phyloP scores from a whole-genome alignment of 2,797 vertebrate species.

The Pelodytes ibericus region DNA sequence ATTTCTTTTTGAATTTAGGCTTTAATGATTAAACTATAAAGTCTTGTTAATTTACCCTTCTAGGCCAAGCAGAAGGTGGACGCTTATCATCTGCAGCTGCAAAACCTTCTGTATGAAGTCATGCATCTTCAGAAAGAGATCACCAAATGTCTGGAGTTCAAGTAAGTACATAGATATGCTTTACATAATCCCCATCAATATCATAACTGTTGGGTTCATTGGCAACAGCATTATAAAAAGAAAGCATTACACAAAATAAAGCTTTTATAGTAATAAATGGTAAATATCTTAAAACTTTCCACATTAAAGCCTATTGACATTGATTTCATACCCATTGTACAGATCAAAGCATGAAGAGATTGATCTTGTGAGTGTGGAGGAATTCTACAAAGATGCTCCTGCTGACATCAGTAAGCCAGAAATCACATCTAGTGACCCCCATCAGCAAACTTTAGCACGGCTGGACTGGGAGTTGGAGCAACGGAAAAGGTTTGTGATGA shows the following conservation, averaged over 20 bases:
- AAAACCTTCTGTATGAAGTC: conserved; percentile 97
- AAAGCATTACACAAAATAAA: too few species aligned
- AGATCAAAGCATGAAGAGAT: conserved; percentile 98
- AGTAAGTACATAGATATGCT: too few species aligned
- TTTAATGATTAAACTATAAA: too few species aligned
- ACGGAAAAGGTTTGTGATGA: conserved; percentile 85
- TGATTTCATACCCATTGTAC: background rate
- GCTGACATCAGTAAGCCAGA: conserved; percentile 85
- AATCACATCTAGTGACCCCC: conserved; percentile 84
- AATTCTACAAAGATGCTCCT: conserved; percentile 90
- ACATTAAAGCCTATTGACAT: background rate
- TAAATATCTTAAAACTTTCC: too few species aligned
- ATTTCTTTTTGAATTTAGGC: too few species aligned
- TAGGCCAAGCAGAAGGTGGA: conserved; percentile 96
- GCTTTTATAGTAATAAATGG: too few species aligned
- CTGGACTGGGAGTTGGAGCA: conserved; percentile 98
- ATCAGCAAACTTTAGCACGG: conserved; percentile 92
- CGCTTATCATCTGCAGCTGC: conserved; percentile 92
- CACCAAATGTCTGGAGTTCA: conserved; percentile 97
- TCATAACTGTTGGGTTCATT: too few species aligned
- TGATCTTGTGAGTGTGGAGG: conserved; percentile 88
- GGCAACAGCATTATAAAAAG: too few species aligned
- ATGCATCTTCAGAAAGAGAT: conserved; percentile 99
- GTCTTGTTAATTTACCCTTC: background rate
- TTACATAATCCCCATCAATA: too few species aligned